These are phyloP conservation scores for Synanthedon myopaeformis DNA, from an alignment of 2,888 invertebrate species.

Conservation along the genomic window DNA sequence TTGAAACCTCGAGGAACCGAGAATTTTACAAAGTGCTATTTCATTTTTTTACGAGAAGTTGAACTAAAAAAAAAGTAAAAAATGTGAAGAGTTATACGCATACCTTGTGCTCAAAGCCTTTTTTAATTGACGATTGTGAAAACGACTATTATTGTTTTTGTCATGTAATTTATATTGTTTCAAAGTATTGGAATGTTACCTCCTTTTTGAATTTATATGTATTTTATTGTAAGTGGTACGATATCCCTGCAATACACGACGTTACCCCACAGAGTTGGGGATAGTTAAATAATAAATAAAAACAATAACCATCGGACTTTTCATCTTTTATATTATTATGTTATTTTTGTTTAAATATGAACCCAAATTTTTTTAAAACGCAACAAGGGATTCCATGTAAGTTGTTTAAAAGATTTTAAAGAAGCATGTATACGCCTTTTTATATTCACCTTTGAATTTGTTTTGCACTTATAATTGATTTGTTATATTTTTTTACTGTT, in stretches of 20 bases:
- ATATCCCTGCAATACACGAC: conserved; percentile 49
- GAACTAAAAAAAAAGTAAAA: too few species aligned
- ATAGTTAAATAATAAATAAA: conserved; percentile 62
- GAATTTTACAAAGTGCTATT: too few species aligned
- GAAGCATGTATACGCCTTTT: not conserved
- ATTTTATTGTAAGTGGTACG: conserved; percentile 40
- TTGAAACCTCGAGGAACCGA: too few species aligned
- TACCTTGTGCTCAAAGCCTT: too few species aligned
- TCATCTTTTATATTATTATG: conserved; percentile 6
- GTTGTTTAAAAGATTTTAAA: conserved; percentile 13
- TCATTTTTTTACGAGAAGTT: too few species aligned
- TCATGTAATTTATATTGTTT: conserved; percentile 41
- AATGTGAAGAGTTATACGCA: too few species aligned
- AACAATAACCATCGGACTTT: conserved; percentile 19
- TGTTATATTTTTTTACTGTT: not conserved
- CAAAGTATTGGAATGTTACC: conserved; percentile 50
- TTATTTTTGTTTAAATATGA: conserved; percentile 5
- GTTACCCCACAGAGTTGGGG: conserved; percentile 41
- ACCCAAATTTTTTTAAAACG: conserved; percentile 14
- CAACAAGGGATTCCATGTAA: conserved; percentile 46
- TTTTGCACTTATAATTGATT: not conserved
- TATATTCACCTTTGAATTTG: not conserved
- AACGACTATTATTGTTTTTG: conserved; percentile 1
- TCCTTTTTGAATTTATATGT: conserved; percentile 63
- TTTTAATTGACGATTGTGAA: too few species aligned